Percentiles rank a stretch among this genome's conserved stretches.
phyloP scores from a whole-genome alignment of 2,888 invertebrate species.

The Cosmorhoe ocellata region DNA sequence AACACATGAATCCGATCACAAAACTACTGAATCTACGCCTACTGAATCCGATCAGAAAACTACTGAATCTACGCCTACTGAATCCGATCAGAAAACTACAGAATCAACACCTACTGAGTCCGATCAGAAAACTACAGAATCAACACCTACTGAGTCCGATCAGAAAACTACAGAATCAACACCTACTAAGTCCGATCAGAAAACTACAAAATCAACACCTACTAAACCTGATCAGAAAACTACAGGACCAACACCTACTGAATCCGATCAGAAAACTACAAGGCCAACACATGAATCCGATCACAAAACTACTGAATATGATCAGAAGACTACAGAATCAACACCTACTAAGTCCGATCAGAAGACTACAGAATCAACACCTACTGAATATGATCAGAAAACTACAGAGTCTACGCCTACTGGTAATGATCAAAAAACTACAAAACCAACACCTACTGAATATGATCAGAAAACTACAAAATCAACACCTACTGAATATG shows the following conservation, averaged over 20 bases:
- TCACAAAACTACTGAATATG: not conserved
- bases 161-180: too few relatives aligned
- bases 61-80: too few relatives aligned
- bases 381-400: too few relatives aligned
- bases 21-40: not conserved
- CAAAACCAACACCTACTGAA: not conserved
- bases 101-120: not conserved
- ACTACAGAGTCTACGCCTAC: not conserved
- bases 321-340: not conserved
- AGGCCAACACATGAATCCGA: too few relatives aligned
- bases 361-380: too few relatives aligned
- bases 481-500: too few relatives aligned
- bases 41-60: too few relatives aligned
- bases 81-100: not conserved
- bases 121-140: not conserved
- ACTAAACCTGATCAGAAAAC: not conserved
- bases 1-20: not conserved
- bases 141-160: too few relatives aligned
- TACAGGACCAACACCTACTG: not conserved
- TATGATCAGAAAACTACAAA: too few relatives aligned
- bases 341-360: too few relatives aligned
- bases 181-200: too few relatives aligned
- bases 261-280: not conserved
- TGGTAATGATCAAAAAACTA: not conserved
- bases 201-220: too few relatives aligned